These are phyloP conservation scores for Amiota minor DNA, from an alignment of 2,888 invertebrate species.

Conservation along the genomic window DNA sequence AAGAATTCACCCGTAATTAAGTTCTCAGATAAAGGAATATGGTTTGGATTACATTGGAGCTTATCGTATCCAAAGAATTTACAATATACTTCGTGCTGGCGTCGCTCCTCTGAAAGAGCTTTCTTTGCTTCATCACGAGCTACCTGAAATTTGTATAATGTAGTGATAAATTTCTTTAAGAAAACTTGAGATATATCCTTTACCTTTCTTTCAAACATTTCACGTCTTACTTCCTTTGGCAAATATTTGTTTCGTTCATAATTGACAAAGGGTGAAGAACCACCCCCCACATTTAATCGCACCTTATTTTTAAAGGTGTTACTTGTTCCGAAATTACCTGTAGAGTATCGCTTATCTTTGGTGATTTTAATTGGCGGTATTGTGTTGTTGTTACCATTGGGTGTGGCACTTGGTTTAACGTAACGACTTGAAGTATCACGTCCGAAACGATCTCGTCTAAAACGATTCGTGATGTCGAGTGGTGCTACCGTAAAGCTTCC, in stretches of 20 bases:
- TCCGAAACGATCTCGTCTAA: constrained; percentile 52
- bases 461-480: constrained; percentile 41
- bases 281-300: constrained; percentile 29
- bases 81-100: constrained; percentile 71
- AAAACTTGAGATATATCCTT: background rate
- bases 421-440: constrained; percentile 32
- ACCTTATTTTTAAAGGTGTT: constrained; percentile 18
- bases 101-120: constrained; percentile 67
- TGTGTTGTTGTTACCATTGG: constrained; percentile 51
- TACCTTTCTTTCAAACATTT: constrained; percentile 71
- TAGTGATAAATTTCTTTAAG: constrained; percentile 15
- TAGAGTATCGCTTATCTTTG: constrained; percentile 17
- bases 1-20: constrained; percentile 72
- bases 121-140: constrained; percentile 72
- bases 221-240: constrained; percentile 70
- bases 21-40: constrained; percentile 71
- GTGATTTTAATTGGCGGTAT: constrained; percentile 33
- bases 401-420: constrained; percentile 41
- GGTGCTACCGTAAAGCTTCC: constrained; percentile 39
- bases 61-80: constrained; percentile 71
- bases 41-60: constrained; percentile 59
- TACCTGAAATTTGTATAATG: constrained; percentile 53
- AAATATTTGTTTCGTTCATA: constrained; percentile 50
- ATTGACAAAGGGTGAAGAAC: background rate
- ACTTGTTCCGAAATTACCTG: constrained; percentile 35